Base-by-base conservation (phyloP, 2,113 vertebrate species). In the Gobiocypris rarus region DNA sequence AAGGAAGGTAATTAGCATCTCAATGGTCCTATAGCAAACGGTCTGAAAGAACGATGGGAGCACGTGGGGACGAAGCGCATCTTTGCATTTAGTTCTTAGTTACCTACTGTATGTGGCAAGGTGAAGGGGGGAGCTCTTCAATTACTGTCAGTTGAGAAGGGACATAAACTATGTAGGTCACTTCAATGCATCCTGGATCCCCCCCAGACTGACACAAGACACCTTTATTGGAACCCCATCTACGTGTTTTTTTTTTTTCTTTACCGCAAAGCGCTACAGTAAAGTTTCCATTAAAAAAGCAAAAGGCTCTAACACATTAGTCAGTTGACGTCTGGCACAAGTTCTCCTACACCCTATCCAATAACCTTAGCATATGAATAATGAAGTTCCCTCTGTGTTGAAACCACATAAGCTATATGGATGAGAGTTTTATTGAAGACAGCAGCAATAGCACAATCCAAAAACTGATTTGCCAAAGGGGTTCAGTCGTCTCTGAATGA, bases 101-200 rank as follows among this genome's bases (percentile, higher is more conserved):
- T 86, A 83, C 84, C 82, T 81, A 76, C 74, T 61, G 76, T 81
- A 80, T 83, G 80, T 80, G 45, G 67, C 28, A 38, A 79, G 69
- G 80, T 86, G 78, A 83, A 85, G 75, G 50, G 22, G 58, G 41
- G 43, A 17, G 83, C 43, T 87, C 86, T 38, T 87, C 84, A 56
- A 65, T 89, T 89, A 85, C 88, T n/a, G 81, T 74, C 83, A 86
- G 75, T 83, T 48, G 69, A 86, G 80, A 86, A 83, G 83, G 65
- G 31, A 84, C 70, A 82, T 85, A 85, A 86, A 89, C 83, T 86
- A 81, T 90, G 82, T 85, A 84, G 85, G 84, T 86, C 87, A 86
- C 67, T 75, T 86, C 45, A 87, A 84, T 78, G 79, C 67, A 24
- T 84, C 71, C 78, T 58, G 61, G 84, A 81, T 86, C 65, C 83